Evolutionary conservation across 2,797 vertebrate genomes (phyloP), one percentile per base, ranked within the genome.

Genomic region (Eulemur mongoz): DNA sequence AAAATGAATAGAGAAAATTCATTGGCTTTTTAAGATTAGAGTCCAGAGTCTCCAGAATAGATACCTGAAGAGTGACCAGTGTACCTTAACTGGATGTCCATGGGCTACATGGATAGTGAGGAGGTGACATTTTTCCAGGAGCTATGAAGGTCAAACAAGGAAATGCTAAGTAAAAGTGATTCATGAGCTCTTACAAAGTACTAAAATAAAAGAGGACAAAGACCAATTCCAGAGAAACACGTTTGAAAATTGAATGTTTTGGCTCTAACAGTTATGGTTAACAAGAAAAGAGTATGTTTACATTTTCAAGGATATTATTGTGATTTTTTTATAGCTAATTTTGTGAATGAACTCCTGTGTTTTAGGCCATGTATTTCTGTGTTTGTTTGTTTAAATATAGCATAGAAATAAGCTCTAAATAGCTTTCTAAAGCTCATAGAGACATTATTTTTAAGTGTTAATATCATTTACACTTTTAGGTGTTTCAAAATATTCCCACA

Each of bases 151-250:
- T 78, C 17, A 27, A 32, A 61, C 17, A 84, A 7, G 40, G 61
- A 93, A 61, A 57, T 95, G 81, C 61, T 59, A 93, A 52, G 35
- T 80, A 45, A 59, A 95, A 96, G 52, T 73, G 54, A 1, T 32
- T 92, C 22, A 67, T 80, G 15, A 15, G 87, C 73, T 87, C 50
- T 94, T 85, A 89, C 17, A 40, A 23, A 20, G 1, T 85, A 43
- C 18, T 43, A 89, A 82, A 90, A 83, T 88, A 95, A 91, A 92
- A 79, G 78, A 82, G 80, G 4, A 43, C 23, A 8, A 78, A 81
- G 75, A 69, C 17, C n/a, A 15, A 93, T 86, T 93, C 75, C 57
- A 70, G 27, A 43, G 40, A 59, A 32, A 67, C 25, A 27, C 52
- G 11, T 93, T 76, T 93, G 38, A 38, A 81, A 85, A 88, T 48